Base-by-base conservation (phyloP, 2,113 vertebrate species). In the Cygnus atratus region DNA sequence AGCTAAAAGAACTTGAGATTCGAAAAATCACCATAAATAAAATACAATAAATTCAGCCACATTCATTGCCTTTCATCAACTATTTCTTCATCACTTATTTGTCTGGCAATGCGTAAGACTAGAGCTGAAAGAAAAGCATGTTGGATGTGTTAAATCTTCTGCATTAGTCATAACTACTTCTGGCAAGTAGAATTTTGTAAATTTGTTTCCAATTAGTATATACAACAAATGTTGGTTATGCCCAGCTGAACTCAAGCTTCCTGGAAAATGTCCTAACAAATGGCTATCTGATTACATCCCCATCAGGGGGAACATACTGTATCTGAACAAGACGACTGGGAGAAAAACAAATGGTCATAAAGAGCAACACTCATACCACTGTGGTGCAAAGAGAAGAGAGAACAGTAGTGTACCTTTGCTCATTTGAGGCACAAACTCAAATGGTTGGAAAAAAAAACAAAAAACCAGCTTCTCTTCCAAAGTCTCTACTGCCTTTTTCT, bases 171-270 rank as follows among this genome's bases (percentile, higher is more conserved):
- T 46, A 85, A 87, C 54, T 43, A 88, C 43, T 94, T 48, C 68
- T 91, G 82, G 59, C 65, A 81, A 91, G 79, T 35, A 90, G n/a
- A 78, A 81, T 75, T 94, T 80, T 52, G 62, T 88, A 88, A 78
- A 72, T 87, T 88, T 91, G 68, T 72, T 84, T 93, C 65, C 94
- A 88, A 71, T 88, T 84, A 93, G 76, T 43, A 17, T 59, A 92
- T 58, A 90, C 85, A 96, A 95, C 87, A 92, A 95, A 91, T 81
- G 79, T n/a, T 86, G 85, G 72, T 84, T 93, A 68, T 15, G 76
- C 8, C 3, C 66, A 94, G 79, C 88, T 81, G 57, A 96, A 87
- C 73, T 94, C 65, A 11, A 12, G 59, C 52, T 93, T 86, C 85
- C 83, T 95, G 83, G 93, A 94, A 94, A 87, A 80, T 0, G 2